A percentile compares a stretch with the other conserved stretches of the same genome.
These are phyloP conservation scores for Rhyacichthys aspro DNA, from an alignment of 2,797 vertebrate genomes.

Conservation along the genomic window DNA sequence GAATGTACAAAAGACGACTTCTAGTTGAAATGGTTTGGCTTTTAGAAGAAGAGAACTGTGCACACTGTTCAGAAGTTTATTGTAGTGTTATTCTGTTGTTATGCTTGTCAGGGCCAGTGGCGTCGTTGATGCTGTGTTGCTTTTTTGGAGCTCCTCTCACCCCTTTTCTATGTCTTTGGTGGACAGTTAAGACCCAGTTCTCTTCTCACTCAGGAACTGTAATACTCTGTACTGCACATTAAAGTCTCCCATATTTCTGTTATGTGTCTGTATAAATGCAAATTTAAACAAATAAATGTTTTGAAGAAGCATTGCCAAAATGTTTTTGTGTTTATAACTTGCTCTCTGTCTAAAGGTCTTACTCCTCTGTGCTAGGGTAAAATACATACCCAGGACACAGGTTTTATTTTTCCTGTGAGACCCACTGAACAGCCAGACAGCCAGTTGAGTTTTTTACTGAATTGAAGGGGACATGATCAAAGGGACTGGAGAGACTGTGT, in stretches of 20 bases:
- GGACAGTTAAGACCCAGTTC: slow-evolving; percentile 43
- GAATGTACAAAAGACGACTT: slow-evolving; percentile 40
- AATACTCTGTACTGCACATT: slow-evolving; percentile 57
- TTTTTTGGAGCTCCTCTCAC: slow-evolving; percentile 56
- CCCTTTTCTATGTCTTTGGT: slow-evolving; percentile 42
- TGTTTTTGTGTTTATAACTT: not conserved
- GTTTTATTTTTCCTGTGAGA: not conserved
- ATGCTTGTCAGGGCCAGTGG: slow-evolving; percentile 43
- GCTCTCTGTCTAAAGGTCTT: no score
- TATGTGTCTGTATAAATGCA: slow-evolving; percentile 64
- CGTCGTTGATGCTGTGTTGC: slow-evolving; percentile 56
- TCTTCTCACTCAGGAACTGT: slow-evolving; percentile 58
- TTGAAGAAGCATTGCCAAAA: slow-evolving; percentile 75
- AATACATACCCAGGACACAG: not conserved
- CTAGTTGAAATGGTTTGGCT: slow-evolving; percentile 32
- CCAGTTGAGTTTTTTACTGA: no score
- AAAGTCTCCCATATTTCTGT: slow-evolving; percentile 58
- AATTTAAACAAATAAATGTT: slow-evolving; percentile 82
- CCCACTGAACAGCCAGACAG: no score
- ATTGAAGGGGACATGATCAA: no score
- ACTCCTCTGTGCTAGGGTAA: not conserved
- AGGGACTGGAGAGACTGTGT: no score
- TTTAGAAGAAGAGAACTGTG: slow-evolving; percentile 59
- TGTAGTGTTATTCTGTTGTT: slow-evolving; percentile 52
- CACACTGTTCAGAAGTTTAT: slow-evolving; percentile 60